phyloP scores from a whole-genome alignment of 2,113 vertebrate genomes.

The Calypte anna region DNA sequence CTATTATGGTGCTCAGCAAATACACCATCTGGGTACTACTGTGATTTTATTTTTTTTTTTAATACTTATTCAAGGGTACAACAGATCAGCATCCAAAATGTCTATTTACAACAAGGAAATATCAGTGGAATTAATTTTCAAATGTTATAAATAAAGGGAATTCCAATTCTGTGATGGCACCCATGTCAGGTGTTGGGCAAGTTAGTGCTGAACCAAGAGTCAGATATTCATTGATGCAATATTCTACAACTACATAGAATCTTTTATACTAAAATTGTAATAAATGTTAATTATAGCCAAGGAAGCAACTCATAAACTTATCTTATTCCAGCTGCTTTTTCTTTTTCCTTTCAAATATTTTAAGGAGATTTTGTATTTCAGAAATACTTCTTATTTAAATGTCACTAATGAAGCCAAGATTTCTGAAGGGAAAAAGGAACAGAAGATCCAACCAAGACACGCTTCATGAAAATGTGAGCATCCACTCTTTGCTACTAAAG shows the following conservation, averaged over 20 bases:
- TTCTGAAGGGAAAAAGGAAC: neutral
- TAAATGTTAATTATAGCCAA: too few species aligned
- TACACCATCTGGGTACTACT: neutral
- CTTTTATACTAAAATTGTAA: neutral
- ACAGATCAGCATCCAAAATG: neutral
- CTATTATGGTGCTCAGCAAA: neutral
- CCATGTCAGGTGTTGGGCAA: neutral
- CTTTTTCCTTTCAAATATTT: neutral
- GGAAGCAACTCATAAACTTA: too few species aligned
- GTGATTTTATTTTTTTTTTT: neutral
- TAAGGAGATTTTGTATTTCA: neutral
- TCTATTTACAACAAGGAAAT: neutral
- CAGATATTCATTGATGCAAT: neutral
- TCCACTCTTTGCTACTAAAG: neutral
- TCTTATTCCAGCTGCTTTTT: neutral
- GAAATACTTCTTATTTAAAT: neutral
- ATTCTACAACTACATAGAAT: neutral
- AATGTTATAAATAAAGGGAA: neutral
- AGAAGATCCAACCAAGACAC: neutral
- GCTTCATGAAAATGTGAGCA: neutral
- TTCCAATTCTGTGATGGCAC: neutral
- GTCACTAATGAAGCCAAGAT: neutral
- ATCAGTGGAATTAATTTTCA: neutral
- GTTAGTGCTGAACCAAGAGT: neutral
- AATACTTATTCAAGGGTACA: neutral